Base-by-base conservation (phyloP, 2,797 vertebrate species). In the Tokudaia muenninki region DNA sequence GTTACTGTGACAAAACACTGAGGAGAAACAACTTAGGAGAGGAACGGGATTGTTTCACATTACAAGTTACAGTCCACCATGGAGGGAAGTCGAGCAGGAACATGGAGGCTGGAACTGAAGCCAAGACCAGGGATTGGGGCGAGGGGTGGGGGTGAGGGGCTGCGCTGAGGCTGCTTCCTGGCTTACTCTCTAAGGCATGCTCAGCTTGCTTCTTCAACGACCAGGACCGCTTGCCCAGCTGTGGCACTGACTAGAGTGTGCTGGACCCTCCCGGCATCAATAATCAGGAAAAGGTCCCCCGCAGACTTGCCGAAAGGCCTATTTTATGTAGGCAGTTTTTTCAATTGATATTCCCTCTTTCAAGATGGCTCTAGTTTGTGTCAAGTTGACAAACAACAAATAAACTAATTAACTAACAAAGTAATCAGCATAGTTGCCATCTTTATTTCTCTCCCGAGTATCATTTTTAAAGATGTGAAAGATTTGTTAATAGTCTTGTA, bases 401-500 rank as follows among this genome's bases (percentile, higher is more conserved):
- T 29, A n/a, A 67, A n/a, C 34, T 26, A 82, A 79, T 67, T 67
- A 34, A 34, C 29, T 16, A 9, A 59, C 55, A 26, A 67, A 67
- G 11, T 9, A 50, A 14, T 22, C 11, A 14, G 21, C 83, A 87
- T n/a, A 44, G 77, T 34, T 52, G 19, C n/a, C n/a, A 74, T 47
- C 50, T 92, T 87, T 55, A 81, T 26, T 90, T 92, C 47, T 84
- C 9, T 72, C n/a, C 57, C 21, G 17, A 52, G 6, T 41, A 26
- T 70, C 17, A 14, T 65, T 59, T 83, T 67, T 86, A 47, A 31
- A 74, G n/a, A 24, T 14, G 12, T 7, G 26, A 50, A 95, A 63
- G 82, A 34, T 80, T 86, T 93, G 19, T 6, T 82, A 78, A 91
- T 4, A 78, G 29, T 79, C 94, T 92, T 78, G 24, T 72, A 82